Conservation (phyloP, 1,140 invertebrate species). For the Pararge aegeria region DNA sequence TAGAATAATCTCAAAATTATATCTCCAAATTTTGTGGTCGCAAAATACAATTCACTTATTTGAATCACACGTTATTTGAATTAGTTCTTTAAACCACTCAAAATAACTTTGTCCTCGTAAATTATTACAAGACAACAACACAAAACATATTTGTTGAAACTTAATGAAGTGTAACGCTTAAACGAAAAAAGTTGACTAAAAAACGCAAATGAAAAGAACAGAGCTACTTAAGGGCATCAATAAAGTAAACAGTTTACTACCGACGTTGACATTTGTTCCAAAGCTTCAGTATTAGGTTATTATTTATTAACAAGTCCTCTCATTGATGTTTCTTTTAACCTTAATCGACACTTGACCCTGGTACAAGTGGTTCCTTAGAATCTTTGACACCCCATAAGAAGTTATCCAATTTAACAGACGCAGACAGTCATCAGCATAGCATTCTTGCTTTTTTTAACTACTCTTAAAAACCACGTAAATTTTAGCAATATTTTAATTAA, state of each 20-base stretch:
- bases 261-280: constrained; percentile 44
- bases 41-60: no score
- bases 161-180: constrained; percentile 31
- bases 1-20: no score
- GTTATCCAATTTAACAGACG: constrained; percentile 24
- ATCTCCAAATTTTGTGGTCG: no score
- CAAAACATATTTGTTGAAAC: constrained; percentile 27
- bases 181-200: constrained; percentile 25
- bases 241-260: constrained; percentile 70
- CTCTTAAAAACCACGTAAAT: no score
- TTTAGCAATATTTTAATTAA: no score
- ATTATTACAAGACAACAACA: constrained; percentile 7
- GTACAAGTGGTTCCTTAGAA: constrained; percentile 52
- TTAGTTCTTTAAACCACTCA: no score
- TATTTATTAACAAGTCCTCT: constrained; percentile 59
- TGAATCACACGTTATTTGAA: no score
- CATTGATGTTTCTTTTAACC: constrained; percentile 48
- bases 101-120: background rate
- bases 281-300: constrained; percentile 45
- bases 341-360: constrained; percentile 45
- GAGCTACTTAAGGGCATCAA: constrained; percentile 54
- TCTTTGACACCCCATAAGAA: constrained; percentile 12
- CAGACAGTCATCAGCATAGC: constrained; percentile 7
- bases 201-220: constrained; percentile 36
- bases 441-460: background rate